Conservation (phyloP, 2,888 invertebrate genomes). For the Meiosimyza platycephala region DNA sequence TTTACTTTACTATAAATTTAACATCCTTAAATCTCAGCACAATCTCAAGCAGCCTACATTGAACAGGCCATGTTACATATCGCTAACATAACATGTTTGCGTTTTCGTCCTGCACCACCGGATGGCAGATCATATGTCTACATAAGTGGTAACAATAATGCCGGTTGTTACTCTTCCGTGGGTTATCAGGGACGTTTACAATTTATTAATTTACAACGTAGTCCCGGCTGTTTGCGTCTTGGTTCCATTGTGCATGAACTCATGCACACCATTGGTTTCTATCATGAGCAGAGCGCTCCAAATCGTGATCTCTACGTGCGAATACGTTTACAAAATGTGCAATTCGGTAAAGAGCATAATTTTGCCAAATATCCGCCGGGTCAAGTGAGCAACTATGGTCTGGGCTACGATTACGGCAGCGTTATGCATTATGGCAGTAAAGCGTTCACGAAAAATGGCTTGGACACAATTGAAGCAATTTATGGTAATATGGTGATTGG, state of each 20-base stretch:
- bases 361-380: constrained; percentile 74
- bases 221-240: constrained; percentile 55
- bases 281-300: constrained; percentile 81
- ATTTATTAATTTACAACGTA: constrained; percentile 50
- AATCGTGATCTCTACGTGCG: constrained; percentile 77
- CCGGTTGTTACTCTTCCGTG: constrained; percentile 81
- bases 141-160: constrained; percentile 48
- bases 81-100: constrained; percentile 44
- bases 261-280: constrained; percentile 80
- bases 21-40: not conserved
- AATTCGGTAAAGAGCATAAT: constrained; percentile 73
- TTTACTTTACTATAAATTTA: not conserved
- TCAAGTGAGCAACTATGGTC: constrained; percentile 72
- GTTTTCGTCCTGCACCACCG: constrained; percentile 39
- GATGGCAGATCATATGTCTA: not conserved
- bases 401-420: constrained; percentile 80
- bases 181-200: constrained; percentile 70
- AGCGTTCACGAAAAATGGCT: constrained; percentile 78
- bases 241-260: constrained; percentile 79
- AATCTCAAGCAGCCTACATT: constrained; percentile 13
- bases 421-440: constrained; percentile 82
- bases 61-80: constrained; percentile 46
- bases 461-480: constrained; percentile 74
- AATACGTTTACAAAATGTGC: constrained; percentile 67
- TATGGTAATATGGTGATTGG: constrained; percentile 47